Conservation (phyloP, 2,113 vertebrate species). For the Stictonetta naevosa region DNA sequence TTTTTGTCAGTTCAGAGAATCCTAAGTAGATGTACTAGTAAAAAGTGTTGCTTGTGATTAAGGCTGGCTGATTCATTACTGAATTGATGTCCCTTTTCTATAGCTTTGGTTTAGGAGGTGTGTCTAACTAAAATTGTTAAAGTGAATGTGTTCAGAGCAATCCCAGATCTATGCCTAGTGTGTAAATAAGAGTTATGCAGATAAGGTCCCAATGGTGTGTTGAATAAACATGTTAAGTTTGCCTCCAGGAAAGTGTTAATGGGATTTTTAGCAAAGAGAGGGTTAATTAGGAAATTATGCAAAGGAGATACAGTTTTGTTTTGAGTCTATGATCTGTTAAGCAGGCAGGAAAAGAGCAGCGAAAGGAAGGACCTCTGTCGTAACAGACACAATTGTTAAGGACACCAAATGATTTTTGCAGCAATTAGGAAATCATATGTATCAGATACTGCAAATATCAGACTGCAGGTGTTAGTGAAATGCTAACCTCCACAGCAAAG, state of each 20-base stretch:
- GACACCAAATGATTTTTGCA: neutral
- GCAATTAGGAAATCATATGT: neutral
- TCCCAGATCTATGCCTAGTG: neutral
- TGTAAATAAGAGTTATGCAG: neutral
- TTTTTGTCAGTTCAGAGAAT: neutral
- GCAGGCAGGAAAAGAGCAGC: neutral
- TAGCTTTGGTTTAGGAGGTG: neutral
- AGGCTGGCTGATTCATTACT: neutral
- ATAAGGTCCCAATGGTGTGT: neutral
- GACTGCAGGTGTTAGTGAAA: conserved; percentile 38
- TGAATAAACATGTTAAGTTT: neutral
- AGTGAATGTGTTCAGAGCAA: neutral
- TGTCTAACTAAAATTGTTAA: neutral
- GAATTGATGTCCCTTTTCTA: neutral
- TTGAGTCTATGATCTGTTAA: neutral
- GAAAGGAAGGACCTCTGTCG: neutral
- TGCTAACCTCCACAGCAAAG: neutral
- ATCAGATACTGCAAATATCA: neutral
- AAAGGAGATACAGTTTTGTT: neutral
- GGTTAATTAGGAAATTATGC: conserved; percentile 23
- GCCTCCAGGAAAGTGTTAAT: neutral
- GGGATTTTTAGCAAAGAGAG: neutral
- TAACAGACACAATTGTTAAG: neutral
- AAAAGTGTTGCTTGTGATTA: neutral
- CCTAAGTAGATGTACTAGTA: neutral